Evolutionary conservation across 2,888 invertebrate genomes (phyloP), one percentile per base, ranked within the genome.

Genomic region (Stomorhina lunata): DNA sequence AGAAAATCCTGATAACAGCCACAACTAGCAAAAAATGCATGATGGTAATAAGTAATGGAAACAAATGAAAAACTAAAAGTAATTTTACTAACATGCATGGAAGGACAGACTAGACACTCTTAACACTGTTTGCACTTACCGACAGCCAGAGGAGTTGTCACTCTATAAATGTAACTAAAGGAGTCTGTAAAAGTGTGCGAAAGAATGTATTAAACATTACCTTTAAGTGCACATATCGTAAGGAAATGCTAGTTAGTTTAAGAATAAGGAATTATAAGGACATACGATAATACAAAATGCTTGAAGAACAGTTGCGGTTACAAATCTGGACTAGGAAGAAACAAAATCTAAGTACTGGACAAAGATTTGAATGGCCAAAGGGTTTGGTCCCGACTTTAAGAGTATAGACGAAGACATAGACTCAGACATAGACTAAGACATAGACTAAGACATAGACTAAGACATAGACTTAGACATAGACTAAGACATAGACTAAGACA

Each of bases 21-120:
- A 37, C 45, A 77, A 34, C 4, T 27, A 43, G 17, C 57, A 65
- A 65, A 80, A 80, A 69, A 57, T 80, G 25, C 80, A 84, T 77
- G 48, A 72, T 71, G 61, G 37, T 81, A 77, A 73, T 69, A 71
- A 69, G 68, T 68, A 77, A 71, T 55, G 32, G 75, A 77, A 82
- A 27, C 57, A 72, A 61, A 69, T 48, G 43, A 48, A 55, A 55
- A 37, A 59, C n/a, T 37, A 12, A 4, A 20, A 37, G 32, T 10
- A 48, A 76, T 76, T 66, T 76, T 65, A 43, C 48, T 65, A 53
- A 77, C 68, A 57, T 43, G 61, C 57, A 40, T 63, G 48, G 17
- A 43, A 57, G 45, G 50, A 66, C 73, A 53, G 50, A 66, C 73
- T 59, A 68, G 50, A 48, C 43, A 6, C 61, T 59, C 69, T 68